Base-by-base conservation (phyloP, 1,140 invertebrate species). In the Alviniconcha marisindica region DNA sequence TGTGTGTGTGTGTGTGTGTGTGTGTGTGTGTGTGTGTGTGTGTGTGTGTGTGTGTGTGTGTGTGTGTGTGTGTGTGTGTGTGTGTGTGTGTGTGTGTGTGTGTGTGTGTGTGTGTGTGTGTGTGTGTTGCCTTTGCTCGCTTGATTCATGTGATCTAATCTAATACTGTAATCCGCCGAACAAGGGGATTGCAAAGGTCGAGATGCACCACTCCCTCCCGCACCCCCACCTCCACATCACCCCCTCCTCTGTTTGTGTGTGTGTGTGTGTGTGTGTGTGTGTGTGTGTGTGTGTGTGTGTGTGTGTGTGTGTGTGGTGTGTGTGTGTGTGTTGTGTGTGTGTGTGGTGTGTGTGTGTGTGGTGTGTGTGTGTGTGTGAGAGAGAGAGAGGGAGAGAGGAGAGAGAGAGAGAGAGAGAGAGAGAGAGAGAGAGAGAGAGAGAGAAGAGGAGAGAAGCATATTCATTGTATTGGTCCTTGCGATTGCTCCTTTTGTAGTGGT, bases 361-460 rank as follows among this genome's bases (percentile, higher is more conserved):
- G 56, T 14, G 56, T 14, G 56, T 14, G 56, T 14, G 56, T 14
- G 56, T 33, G 63, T 7, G n/a, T 5, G 63, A 69, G 31, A 69
- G 31, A 69, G 31, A 33, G 63, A 69, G n/a, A 69, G 63, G 33
- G 63, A 69, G n/a, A 69, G 21, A 69, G 31, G 24, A 7, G 24
- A 24, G 24, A 60, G 56, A 60, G 56, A 60, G 56, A 60, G 56
- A 60, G 56, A 60, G 56, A 7, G 56, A 60, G 56, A 60, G 56
- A 60, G 56, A 12, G 56, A 12, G 56, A 60, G 56, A 60, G 56
- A 60, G 56, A 60, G 56, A 24, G 56, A 60, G 56, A 60, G 56
- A 60, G 56, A 60, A n/a, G 28, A n/a, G 28, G 56, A 12, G 56
- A 60, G 56, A 60, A 14, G 28, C 54, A 73, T 33, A 73, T 33